Conservation (phyloP, 2,888 invertebrate species). For the Polyommatus icarus region DNA sequence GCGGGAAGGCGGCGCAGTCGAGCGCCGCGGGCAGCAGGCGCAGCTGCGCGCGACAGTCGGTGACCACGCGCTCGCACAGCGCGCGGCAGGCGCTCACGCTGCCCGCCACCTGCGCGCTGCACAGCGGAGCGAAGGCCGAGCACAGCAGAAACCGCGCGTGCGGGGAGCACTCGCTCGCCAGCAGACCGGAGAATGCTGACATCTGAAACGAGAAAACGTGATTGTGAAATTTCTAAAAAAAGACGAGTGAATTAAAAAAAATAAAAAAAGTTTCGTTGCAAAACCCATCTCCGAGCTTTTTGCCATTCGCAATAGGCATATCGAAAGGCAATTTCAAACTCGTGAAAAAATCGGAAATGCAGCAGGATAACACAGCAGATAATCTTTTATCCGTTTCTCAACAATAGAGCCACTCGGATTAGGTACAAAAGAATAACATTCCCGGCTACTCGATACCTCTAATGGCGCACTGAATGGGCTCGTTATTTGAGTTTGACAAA, state of each 20-base stretch:
- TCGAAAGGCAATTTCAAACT: not conserved
- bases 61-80: constrained; percentile 88
- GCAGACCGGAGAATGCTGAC: constrained; percentile 84
- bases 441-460: constrained; percentile 14
- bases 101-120: constrained; percentile 91
- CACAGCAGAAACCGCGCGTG: constrained; percentile 93
- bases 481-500: constrained; percentile 33
- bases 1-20: constrained; percentile 90
- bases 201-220: constrained; percentile 80
- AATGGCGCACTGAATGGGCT: constrained; percentile 22
- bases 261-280: not conserved
- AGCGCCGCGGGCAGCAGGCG: constrained; percentile 87
- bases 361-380: not conserved
- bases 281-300: not conserved
- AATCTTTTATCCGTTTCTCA: not conserved
- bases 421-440: constrained; percentile 14
- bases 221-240: not conserved
- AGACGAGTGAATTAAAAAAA: too few species aligned
- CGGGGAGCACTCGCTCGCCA: constrained; percentile 89
- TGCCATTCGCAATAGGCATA: not conserved
- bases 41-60: constrained; percentile 86
- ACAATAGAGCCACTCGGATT: not conserved
- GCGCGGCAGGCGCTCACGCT: constrained; percentile 92
- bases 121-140: constrained; percentile 94
- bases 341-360: constrained; percentile 21